These are phyloP conservation scores for Aphelocoma californica DNA, from an alignment of 2,797 vertebrate genomes.

Conservation along the genomic window DNA sequence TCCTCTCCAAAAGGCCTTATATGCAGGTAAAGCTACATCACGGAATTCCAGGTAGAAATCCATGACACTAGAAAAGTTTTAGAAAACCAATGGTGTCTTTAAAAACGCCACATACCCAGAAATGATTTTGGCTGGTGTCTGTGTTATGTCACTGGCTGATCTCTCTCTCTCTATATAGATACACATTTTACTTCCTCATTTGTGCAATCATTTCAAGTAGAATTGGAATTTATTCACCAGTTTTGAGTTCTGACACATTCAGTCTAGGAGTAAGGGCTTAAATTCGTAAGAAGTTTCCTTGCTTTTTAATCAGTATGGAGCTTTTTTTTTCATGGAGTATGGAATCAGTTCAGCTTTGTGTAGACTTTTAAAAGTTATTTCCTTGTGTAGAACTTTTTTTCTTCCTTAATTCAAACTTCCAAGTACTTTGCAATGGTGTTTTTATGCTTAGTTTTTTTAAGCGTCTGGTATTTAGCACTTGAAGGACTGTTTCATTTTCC, in stretches of 20 bases:
- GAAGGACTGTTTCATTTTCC: neutral
- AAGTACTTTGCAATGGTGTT: neutral
- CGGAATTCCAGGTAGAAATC: neutral
- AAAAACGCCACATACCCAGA: neutral
- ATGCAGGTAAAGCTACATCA: neutral
- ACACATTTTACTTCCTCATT: neutral
- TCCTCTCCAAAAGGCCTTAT: neutral
- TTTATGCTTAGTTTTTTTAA: neutral
- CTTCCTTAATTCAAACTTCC: neutral
- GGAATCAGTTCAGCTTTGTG: neutral
- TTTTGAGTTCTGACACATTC: neutral
- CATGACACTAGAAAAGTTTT: neutral
- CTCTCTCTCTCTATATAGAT: neutral
- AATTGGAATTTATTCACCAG: neutral
- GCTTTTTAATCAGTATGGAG: neutral
- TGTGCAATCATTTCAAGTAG: neutral
- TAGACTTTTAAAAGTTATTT: neutral
- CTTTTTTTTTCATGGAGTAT: neutral
- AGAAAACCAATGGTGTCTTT: neutral
- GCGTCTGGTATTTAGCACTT: conserved; percentile 14
- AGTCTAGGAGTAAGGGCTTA: neutral
- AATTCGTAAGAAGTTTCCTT: neutral
- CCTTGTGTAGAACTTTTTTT: neutral
- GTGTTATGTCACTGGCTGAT: neutral
- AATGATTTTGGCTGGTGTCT: neutral